Evolutionary conservation across 2,113 vertebrate species (phyloP).

Genomic region (Thymallus thymallus): DNA sequence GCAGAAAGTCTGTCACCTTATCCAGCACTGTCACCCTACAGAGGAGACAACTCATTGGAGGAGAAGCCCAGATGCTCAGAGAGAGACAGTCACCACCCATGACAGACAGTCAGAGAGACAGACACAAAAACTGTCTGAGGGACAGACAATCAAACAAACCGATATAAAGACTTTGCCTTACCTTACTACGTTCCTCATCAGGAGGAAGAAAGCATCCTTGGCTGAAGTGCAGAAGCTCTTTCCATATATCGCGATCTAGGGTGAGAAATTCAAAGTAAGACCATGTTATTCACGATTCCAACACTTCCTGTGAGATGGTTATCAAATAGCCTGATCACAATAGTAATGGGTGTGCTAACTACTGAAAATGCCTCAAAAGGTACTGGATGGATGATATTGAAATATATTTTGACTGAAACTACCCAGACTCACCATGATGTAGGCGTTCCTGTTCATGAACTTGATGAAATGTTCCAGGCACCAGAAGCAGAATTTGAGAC

Average conservation of each 20-base stretch:
- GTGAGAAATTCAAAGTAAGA: background rate
- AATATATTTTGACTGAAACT: background rate
- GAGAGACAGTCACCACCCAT: slow-evolving; percentile 14
- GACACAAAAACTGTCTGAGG: background rate
- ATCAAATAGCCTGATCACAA: background rate
- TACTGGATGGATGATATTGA: background rate
- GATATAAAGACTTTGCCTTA: slow-evolving; percentile 52
- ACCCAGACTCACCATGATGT: slow-evolving; percentile 87
- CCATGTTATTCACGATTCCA: background rate
- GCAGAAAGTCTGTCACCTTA: slow-evolving; percentile 91
- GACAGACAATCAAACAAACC: background rate
- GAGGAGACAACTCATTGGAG: slow-evolving; percentile 33
- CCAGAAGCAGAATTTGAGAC: slow-evolving; percentile 96
- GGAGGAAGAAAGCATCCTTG: slow-evolving; percentile 87
- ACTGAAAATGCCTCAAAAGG: background rate
- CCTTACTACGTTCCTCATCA: slow-evolving; percentile 95
- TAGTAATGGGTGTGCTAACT: background rate
- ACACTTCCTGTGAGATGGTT: background rate
- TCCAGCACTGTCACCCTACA: slow-evolving; percentile 90
- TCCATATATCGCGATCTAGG: slow-evolving; percentile 92
- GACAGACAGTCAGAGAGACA: slow-evolving; percentile 14
- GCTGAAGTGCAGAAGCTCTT: slow-evolving; percentile 94
- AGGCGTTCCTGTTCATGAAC: slow-evolving; percentile 97
- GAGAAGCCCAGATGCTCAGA: slow-evolving; percentile 8
- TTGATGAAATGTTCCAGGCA: slow-evolving; percentile 92